A percentile compares a stretch with the other conserved stretches of the same genome.
These are phyloP conservation scores for Hemicordylus capensis DNA, from an alignment of 2,113 vertebrate species.

Conservation along the genomic window DNA sequence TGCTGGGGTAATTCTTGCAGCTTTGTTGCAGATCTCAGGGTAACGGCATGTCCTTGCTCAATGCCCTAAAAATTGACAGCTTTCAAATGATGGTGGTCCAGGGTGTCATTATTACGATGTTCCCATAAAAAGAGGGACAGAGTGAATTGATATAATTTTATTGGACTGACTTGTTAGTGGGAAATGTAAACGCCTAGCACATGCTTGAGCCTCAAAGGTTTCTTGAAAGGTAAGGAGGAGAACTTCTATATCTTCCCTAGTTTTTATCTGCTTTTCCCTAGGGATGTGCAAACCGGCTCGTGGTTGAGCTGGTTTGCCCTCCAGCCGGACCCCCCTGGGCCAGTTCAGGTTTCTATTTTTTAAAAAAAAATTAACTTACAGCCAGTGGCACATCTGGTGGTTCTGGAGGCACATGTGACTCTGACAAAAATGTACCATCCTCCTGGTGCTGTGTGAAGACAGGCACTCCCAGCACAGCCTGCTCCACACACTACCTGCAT, in stretches of 20 bases:
- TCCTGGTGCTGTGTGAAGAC: too few relatives aligned
- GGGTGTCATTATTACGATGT: not conserved
- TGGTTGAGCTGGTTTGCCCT: not conserved
- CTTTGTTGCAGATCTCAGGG: not conserved
- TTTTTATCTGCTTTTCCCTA: not conserved
- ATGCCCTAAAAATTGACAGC: not conserved
- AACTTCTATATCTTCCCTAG: not conserved
- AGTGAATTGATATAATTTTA: constrained; percentile 10
- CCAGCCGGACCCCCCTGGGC: not conserved
- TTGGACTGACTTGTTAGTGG: not conserved
- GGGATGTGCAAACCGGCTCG: too few relatives aligned
- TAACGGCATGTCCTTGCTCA: not conserved
- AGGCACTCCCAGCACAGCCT: too few relatives aligned
- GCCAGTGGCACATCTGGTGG: too few relatives aligned
- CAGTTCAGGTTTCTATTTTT: too few relatives aligned
- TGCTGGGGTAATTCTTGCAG: not conserved
- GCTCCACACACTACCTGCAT: too few relatives aligned
- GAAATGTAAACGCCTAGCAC: not conserved
- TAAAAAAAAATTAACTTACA: too few relatives aligned
- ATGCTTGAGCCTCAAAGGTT: not conserved
- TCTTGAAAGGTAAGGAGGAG: not conserved
- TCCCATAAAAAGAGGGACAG: not conserved
- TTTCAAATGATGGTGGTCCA: not conserved
- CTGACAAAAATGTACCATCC: too few relatives aligned
- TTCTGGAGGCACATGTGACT: too few relatives aligned